Conservation (phyloP, 2,113 vertebrate species). For the Sus scrofa region T2T-Sscrofa CM000826.6:105928001-105928500, state of each 20-base stretch:
- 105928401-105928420: not conserved
- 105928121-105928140: not conserved
- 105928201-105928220: not conserved
- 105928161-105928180: not conserved
- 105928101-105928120: not conserved
- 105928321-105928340: not conserved
- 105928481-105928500: not conserved
- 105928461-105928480: not conserved
- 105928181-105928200: not conserved
- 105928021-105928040: not conserved
- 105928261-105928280: not conserved
- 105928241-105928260: not conserved
- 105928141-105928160: not conserved
- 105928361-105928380: too few species aligned
- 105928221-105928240: not conserved
- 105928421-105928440: not conserved
- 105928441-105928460: not conserved
- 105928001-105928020: not conserved
- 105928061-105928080: not conserved
- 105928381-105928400: not conserved
- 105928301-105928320: not conserved
- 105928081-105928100: not conserved
- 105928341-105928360: too few species aligned
- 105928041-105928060: not conserved
- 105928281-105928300: not conserved